These are phyloP conservation scores for Trichopoda pennipes DNA, from an alignment of 2,888 invertebrate species.

Conservation along the genomic window DNA sequence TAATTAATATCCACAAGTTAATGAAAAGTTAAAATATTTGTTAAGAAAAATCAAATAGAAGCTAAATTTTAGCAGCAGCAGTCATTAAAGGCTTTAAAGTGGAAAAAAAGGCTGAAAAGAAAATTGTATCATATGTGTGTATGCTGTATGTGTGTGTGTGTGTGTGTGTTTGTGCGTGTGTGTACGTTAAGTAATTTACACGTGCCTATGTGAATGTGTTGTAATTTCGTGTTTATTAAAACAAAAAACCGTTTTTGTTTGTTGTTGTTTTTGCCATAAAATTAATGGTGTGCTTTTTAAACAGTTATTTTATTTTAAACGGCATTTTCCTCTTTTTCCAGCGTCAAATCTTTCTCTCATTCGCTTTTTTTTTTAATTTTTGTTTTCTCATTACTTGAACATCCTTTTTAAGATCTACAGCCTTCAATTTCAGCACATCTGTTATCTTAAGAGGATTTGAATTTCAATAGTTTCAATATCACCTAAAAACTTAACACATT, in stretches of 20 bases:
- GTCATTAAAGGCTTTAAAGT: slow-evolving; percentile 51
- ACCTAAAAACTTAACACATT: too few species aligned
- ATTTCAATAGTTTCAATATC: too few species aligned
- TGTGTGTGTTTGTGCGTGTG: neutral
- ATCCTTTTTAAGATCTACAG: too few species aligned
- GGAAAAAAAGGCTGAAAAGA: slow-evolving; percentile 23
- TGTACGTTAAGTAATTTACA: slow-evolving; percentile 7
- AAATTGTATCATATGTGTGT: slow-evolving; percentile 6
- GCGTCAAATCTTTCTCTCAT: neutral
- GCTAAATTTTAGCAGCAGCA: slow-evolving; percentile 26
- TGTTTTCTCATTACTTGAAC: neutral
- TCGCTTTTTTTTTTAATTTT: neutral
- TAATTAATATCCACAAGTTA: neutral
- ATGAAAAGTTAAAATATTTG: neutral
- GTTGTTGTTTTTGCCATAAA: slow-evolving; percentile 1
- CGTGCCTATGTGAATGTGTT: slow-evolving; percentile 48
- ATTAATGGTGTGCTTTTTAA: slow-evolving; percentile 23
- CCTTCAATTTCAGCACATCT: too few species aligned
- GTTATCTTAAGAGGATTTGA: too few species aligned
- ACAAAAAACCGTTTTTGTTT: neutral
- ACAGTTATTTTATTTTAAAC: slow-evolving; percentile 3
- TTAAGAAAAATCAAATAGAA: neutral
- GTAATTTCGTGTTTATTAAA: slow-evolving; percentile 24
- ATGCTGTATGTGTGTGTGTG: slow-evolving; percentile 10
- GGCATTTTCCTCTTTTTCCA: slow-evolving; percentile 1